A percentile compares a stretch with the other conserved stretches of the same genome.
Evolutionary conservation across 2,888 invertebrate species (phyloP).

Genomic region (Plagodis dolabraria): DNA sequence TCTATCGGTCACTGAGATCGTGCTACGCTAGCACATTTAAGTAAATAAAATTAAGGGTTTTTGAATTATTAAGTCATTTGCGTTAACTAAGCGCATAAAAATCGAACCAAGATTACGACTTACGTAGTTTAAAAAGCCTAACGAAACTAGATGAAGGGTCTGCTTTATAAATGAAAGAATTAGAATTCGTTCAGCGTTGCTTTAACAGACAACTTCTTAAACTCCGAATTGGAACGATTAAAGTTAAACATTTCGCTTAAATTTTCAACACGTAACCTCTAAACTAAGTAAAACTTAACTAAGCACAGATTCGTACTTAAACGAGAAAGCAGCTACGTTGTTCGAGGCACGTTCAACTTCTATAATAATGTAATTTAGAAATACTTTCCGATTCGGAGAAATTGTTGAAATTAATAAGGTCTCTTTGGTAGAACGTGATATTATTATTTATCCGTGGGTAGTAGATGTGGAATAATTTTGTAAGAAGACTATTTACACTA

Average conservation of each 20-base stretch:
- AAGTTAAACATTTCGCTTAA: conserved; percentile 33
- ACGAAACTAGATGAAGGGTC: background rate
- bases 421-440: background rate
- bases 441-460: too few species aligned
- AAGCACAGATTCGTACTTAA: conserved; percentile 36
- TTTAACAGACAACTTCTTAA: conserved; percentile 14
- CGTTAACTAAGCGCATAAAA: too few species aligned
- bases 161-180: conserved; percentile 14
- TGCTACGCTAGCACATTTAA: too few species aligned
- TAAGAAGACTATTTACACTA: too few species aligned
- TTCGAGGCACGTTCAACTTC: conserved; percentile 26
- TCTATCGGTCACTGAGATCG: too few species aligned
- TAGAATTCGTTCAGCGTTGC: conserved; percentile 16
- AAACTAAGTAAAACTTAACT: conserved; percentile 41
- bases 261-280: conserved; percentile 37
- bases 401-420: conserved; percentile 7
- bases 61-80: too few species aligned
- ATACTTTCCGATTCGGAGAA: conserved; percentile 23
- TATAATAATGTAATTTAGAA: conserved; percentile 29
- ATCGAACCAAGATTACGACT: too few species aligned
- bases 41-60: too few species aligned
- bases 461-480: too few species aligned
- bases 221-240: conserved; percentile 26
- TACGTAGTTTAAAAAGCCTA: background rate
- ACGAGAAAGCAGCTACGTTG: conserved; percentile 22